These are phyloP conservation scores for Chymomyza caudatula DNA, from an alignment of 2,888 invertebrate genomes.

Conservation along the genomic window DNA sequence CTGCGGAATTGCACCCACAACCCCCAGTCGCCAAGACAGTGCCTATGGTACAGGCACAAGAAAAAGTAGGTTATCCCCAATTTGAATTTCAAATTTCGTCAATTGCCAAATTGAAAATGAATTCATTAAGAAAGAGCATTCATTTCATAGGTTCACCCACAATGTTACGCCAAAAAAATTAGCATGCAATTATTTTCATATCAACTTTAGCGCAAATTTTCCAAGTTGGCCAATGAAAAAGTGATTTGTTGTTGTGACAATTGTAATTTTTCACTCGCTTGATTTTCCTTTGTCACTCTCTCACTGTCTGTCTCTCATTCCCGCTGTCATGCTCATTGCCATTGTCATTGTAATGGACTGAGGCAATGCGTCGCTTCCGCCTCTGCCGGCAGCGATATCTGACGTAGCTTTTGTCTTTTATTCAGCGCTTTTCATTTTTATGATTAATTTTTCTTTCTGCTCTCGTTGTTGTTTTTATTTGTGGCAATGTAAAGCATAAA, in stretches of 20 bases:
- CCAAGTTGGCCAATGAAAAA: slow-evolving; percentile 52
- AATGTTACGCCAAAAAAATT: slow-evolving; percentile 36
- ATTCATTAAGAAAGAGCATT: neutral
- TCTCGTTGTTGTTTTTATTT: slow-evolving; percentile 2
- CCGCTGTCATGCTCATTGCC: slow-evolving; percentile 25
- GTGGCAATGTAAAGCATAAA: slow-evolving; percentile 44
- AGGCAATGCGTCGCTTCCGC: slow-evolving; percentile 1
- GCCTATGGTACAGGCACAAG: no score
- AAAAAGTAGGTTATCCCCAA: neutral
- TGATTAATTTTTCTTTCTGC: slow-evolving; percentile 36
- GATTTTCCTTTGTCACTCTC: slow-evolving; percentile 31
- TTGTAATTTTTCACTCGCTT: slow-evolving; percentile 72
- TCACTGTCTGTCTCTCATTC: neutral
- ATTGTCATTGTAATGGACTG: slow-evolving; percentile 23
- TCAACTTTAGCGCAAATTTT: slow-evolving; percentile 54
- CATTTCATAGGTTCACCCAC: neutral
- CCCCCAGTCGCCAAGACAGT: no score
- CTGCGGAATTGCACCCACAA: no score
- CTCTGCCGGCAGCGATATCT: slow-evolving; percentile 16
- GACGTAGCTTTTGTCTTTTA: slow-evolving; percentile 12
- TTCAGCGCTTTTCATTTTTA: slow-evolving; percentile 48
- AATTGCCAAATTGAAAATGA: neutral
- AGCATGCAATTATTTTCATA: slow-evolving; percentile 69
- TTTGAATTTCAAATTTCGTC: neutral
- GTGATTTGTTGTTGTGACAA: slow-evolving; percentile 70